Conservation (phyloP, 2,888 invertebrate species). For the Nephrotoma guestfalica region DNA sequence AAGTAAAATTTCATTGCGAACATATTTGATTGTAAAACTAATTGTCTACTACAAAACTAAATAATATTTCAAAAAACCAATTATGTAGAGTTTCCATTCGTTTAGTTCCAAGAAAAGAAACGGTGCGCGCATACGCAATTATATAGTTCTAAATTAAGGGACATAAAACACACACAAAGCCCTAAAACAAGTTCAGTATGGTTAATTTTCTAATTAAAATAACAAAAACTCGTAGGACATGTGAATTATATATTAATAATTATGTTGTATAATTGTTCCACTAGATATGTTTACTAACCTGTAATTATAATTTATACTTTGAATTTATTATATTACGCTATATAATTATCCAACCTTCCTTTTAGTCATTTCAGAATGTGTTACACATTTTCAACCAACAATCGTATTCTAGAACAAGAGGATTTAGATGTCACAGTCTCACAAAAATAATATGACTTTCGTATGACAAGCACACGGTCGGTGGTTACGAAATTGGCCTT, state of each 20-base stretch:
- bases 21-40: no score
- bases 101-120: no score
- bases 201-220: background rate
- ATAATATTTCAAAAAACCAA: no score
- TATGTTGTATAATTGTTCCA: background rate
- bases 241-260: background rate
- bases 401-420: background rate
- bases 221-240: background rate
- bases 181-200: no score
- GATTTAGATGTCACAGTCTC: background rate
- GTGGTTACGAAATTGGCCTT: background rate
- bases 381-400: background rate
- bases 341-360: background rate
- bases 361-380: background rate
- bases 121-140: no score
- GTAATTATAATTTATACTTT: background rate
- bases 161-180: no score
- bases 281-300: background rate
- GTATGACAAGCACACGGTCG: background rate
- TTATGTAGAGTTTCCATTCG: no score
- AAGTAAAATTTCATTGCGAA: no score
- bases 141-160: no score
- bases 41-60: no score
- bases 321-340: background rate
- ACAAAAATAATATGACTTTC: background rate